Evolutionary conservation across 1,140 invertebrate species (phyloP), one percentile per base, ranked within the genome.

Genomic region (Lordiphosa stackelbergi): DNA sequence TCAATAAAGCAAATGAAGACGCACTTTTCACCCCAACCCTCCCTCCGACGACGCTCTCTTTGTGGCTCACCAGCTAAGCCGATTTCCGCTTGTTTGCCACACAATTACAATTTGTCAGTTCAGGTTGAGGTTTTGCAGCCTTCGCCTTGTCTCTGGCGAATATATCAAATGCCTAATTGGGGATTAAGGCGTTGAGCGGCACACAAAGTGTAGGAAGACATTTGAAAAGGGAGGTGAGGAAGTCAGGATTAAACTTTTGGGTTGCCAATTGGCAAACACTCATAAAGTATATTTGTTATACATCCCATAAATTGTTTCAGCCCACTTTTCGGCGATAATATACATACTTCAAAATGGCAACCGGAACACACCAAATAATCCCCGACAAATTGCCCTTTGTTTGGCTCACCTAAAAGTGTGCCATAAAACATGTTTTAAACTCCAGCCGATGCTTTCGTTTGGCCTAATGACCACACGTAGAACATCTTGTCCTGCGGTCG

Each of bases 101-200:
- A 71, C 77, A 83, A 83, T 83, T 83, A 83, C 77, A 75, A 83
- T 83, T 83, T 83, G 77, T 83, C 77, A 83, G 65, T 54, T 16
- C 51, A 51, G 66, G 36, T 60, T 70, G 46, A 71, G 65, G 34
- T 35, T 42, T 60, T 66, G 28, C 2, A 31, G 64, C 19, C 43
- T 35, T 60, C 37, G 41, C 28, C 40, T 37, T 43, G 53, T 53
- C 53, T 57, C 54, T 40, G 52, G 22, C 46, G 61, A 46, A 54
- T 79, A 73, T 71, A 69, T 66, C 52, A 68, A 48, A 60, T 10
- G 55, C 36, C 72, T 83, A 83, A 83, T 83, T 77, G 77, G 77
- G 78, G 78, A 83, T 83, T 83, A 81, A 63, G 41, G 56, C 60
- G 35, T 40, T 37, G 42, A 36, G 43, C 42, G 41, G 35, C 36